Conservation (phyloP, 2,888 invertebrate species). For the Diarsia mendica region DNA sequence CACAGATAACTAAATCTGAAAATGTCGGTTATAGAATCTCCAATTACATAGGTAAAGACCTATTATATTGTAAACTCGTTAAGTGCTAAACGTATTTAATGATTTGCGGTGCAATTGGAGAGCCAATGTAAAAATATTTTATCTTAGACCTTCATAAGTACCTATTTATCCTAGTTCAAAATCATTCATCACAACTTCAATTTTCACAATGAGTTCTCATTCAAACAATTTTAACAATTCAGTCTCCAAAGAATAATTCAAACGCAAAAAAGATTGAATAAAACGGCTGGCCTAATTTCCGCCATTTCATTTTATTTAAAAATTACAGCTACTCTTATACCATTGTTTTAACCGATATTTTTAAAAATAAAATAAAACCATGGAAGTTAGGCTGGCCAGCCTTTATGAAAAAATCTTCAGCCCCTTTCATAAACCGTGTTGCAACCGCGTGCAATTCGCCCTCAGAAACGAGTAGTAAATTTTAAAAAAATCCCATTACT, state of each 20-base stretch:
- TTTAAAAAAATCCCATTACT: background rate
- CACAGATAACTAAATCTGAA: too few species aligned
- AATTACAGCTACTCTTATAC: too few species aligned
- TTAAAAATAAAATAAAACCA: too few species aligned
- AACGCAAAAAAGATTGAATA: background rate
- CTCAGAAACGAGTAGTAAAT: background rate
- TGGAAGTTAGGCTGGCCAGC: too few species aligned
- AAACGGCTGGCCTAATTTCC: too few species aligned
- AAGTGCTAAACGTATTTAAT: background rate
- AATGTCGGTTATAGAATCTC: too few species aligned
- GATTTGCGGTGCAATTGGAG: background rate
- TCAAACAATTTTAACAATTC: conserved; percentile 11
- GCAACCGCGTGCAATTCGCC: too few species aligned
- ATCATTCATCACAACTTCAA: background rate
- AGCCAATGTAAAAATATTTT: background rate
- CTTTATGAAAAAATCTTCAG: too few species aligned
- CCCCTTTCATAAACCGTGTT: background rate
- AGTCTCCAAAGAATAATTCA: background rate
- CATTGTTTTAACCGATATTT: too few species aligned
- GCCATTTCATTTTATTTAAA: too few species aligned
- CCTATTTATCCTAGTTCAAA: conserved; percentile 11
- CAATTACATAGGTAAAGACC: too few species aligned
- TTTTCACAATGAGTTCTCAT: background rate
- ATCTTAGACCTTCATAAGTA: conserved; percentile 19
- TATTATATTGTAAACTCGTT: background rate